Evolutionary conservation across 92 coral and sea anemone species (phyloP).

Genomic region (Epizoanthus stellaris): DNA sequence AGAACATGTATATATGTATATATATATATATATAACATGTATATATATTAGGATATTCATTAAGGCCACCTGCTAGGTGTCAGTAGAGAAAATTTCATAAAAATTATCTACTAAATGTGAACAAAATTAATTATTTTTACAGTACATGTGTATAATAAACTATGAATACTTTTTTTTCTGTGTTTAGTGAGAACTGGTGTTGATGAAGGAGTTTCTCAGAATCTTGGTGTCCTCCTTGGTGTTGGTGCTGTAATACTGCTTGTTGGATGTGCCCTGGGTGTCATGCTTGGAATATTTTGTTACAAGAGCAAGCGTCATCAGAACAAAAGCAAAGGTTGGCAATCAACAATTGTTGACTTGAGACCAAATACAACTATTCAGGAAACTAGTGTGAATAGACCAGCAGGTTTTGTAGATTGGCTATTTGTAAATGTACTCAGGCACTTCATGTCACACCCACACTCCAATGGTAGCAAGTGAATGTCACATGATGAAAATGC

Average conservation of each 20-base stretch:
- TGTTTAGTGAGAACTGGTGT: constrained; percentile 15
- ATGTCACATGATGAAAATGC: no score
- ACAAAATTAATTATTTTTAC: no score
- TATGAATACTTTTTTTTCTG: background rate
- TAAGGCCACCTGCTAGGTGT: no score
- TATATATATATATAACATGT: no score
- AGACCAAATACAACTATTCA: background rate
- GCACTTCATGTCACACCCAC: background rate
- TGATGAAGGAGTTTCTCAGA: constrained; percentile 8
- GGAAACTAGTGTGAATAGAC: background rate
- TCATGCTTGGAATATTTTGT: constrained; percentile 30
- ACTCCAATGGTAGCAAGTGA: background rate
- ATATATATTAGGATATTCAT: no score
- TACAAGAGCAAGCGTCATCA: constrained; percentile 14
- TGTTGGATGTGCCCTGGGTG: constrained; percentile 12
- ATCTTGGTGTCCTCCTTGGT: constrained; percentile 31
- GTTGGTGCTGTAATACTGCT: constrained; percentile 39
- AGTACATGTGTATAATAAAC: no score
- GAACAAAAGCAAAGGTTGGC: constrained; percentile 36
- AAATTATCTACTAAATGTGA: no score
- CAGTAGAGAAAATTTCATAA: no score
- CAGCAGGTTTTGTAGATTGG: background rate
- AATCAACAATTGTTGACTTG: constrained; percentile 10
- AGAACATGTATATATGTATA: no score
- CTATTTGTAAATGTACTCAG: constrained; percentile 2